phyloP scores from a whole-genome alignment of 2,888 invertebrate genomes.

The Sesia apiformis region DNA sequence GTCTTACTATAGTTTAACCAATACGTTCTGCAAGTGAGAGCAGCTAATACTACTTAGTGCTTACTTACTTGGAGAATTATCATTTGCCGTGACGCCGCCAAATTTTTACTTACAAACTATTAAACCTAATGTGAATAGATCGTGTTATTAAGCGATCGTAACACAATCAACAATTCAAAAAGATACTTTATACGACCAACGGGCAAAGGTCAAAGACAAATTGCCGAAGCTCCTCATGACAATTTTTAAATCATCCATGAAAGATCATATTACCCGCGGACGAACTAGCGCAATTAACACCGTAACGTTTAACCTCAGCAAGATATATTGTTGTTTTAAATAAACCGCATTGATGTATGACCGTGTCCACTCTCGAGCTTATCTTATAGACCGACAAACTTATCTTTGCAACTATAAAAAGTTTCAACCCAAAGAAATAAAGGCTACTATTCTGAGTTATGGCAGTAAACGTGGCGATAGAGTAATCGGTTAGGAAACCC shows the following conservation, averaged over 20 bases:
- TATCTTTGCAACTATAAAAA: background rate
- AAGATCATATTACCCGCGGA: conserved; percentile 9
- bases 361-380: conserved; percentile 13
- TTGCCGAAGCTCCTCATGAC: conserved; percentile 8
- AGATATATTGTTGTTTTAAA: conserved; percentile 42
- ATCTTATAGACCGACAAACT: background rate
- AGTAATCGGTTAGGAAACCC: background rate
- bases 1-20: too few species aligned
- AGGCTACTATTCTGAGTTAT: background rate
- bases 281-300: conserved; percentile 20
- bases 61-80: too few species aligned
- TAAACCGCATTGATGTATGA: conserved; percentile 37
- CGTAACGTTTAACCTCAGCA: conserved; percentile 20
- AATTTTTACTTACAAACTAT: too few species aligned
- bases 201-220: conserved; percentile 23
- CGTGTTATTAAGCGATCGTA: too few species aligned
- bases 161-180: background rate
- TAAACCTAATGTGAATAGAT: too few species aligned
- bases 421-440: background rate
- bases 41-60: too few species aligned
- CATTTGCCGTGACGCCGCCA: too few species aligned
- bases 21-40: too few species aligned
- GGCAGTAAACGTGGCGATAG: background rate
- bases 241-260: background rate
- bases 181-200: background rate